Base-by-base conservation (phyloP, 2,888 invertebrate species). In the Hydroisotoma schaefferi region DNA sequence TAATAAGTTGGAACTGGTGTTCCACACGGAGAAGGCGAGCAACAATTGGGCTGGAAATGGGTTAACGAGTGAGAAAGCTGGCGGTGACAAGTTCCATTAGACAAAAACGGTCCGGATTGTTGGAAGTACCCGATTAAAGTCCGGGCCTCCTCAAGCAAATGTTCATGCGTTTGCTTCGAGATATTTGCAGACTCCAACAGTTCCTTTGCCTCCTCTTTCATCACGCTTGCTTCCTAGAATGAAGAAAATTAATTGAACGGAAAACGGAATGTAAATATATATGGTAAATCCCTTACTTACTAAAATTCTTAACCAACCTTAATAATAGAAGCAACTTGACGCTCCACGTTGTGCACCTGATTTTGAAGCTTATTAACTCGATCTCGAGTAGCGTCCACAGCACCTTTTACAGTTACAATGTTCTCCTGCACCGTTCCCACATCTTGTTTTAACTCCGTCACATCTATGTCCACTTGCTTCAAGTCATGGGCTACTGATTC, bases 351-450 rank as follows among this genome's bases (percentile, higher is more conserved):
- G 40, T 53, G 53, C 27, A 70, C 65, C 49, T 68, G 66, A 52
- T 52, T 63, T 22, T 63, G 60, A 12, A 70, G 46, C 46, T 61
- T 61, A 6, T 52, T 57, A 2, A 70, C 66, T 49, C 59, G 38
- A 23, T 70, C 70, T 48, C 62, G 51, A 3, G 68, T 68, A 2
- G 54, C 26, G 25, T 65, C 68, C 22, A 68, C 56, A 25, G 61
- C 57, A 22, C 65, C 65, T 10, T 59, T 40, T 8, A 70, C 68
- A 2, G 65, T 67, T 2, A 61, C 65, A 55, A 70, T 57, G 55
- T 67, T 70, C 54, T 68, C 66, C 48, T 68, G 68, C 8, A 67
- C 63, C 47, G 55, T 67, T 22, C 68, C 70, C 26, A 70, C 64
- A 55, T 70, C 70, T 27, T 68, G 63, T 49, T 65, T 59, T 33